phyloP scores from a whole-genome alignment of 92 coral and sea anemone genomes.

The Epizoanthus stellaris region DNA sequence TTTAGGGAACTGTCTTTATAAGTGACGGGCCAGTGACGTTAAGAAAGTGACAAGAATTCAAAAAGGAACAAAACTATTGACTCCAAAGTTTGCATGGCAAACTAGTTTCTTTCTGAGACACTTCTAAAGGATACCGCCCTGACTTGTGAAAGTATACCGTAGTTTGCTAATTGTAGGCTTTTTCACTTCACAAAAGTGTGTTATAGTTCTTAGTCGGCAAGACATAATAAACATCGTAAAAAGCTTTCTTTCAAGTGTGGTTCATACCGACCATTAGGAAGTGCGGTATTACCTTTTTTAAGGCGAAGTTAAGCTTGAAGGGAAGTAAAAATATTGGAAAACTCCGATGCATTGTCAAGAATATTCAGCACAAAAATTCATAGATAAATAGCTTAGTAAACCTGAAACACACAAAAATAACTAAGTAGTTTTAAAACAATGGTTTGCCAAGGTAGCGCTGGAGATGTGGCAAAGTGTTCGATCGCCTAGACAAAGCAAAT shows the following conservation, averaged over 20 bases:
- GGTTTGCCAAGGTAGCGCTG: no score
- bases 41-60: constrained; percentile 33
- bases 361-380: not conserved
- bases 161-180: not conserved
- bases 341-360: constrained; percentile 4
- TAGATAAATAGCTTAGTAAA: not conserved
- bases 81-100: not conserved
- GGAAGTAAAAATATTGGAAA: not conserved
- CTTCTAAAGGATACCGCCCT: constrained; percentile 6
- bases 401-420: not conserved
- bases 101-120: not conserved
- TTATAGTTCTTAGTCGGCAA: not conserved
- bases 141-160: not conserved
- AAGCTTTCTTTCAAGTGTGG: not conserved
- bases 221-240: not conserved
- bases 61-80: not conserved
- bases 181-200: constrained; percentile 1
- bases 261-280: not conserved
- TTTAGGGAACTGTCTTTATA: not conserved
- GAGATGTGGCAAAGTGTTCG: no score
- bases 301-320: not conserved
- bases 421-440: not conserved
- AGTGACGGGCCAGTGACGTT: constrained; percentile 40
- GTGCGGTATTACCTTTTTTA: constrained; percentile 2
- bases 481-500: no score